These are phyloP conservation scores for Alviniconcha strummeri DNA, from an alignment of 2,888 invertebrate genomes.

Conservation along the genomic window DNA sequence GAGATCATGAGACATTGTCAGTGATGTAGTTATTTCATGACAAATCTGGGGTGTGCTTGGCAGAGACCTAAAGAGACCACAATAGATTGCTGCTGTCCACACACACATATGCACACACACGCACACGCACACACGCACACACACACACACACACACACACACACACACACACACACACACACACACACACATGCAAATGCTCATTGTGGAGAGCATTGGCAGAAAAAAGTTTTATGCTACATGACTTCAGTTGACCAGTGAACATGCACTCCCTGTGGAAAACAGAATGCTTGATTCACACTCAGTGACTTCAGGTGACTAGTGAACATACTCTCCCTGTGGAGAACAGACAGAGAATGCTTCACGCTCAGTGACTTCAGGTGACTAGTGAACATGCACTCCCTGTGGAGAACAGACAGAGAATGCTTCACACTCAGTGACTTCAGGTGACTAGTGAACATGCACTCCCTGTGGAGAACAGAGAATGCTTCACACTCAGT, in stretches of 20 bases:
- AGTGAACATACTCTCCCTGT: neutral
- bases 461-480: no score
- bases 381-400: no score
- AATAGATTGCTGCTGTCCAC: neutral
- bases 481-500: no score
- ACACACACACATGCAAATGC: neutral
- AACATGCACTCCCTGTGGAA: neutral
- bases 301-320: neutral
- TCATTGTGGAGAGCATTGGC: neutral
- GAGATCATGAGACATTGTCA: neutral
- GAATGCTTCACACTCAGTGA: no score
- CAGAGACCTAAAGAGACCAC: no score
- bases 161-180: neutral
- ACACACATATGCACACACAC: conserved; percentile 13
- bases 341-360: neutral
- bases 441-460: no score
- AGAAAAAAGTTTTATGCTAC: neutral
- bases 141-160: neutral
- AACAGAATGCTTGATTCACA: neutral
- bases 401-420: no score
- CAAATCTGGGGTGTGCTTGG: no score
- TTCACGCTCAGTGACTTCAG: neutral
- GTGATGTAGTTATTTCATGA: conserved; percentile 14
- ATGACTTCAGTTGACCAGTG: no score
- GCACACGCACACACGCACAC: neutral